Conservation (phyloP, 2,888 invertebrate genomes). For the Carcina quercana region DNA sequence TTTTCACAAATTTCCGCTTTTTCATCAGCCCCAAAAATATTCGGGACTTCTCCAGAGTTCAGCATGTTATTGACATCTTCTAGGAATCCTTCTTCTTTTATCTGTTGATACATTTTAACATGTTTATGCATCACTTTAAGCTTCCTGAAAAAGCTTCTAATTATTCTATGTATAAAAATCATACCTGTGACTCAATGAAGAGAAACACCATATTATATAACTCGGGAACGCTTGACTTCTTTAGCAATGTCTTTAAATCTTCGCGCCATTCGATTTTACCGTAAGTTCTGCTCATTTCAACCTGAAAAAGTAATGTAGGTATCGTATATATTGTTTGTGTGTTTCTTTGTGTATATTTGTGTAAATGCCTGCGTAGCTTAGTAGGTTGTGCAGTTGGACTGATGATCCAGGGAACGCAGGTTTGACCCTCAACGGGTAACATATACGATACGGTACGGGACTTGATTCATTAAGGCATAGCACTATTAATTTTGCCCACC, state of each 20-base stretch:
- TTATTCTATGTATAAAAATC: no score
- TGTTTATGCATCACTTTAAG: background rate
- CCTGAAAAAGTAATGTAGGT: conserved; percentile 71
- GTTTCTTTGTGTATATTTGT: background rate
- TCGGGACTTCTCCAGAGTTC: conserved; percentile 95
- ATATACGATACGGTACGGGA: no score
- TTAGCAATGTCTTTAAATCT: conserved; percentile 88
- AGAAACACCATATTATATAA: conserved; percentile 92
- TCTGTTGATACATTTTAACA: no score
- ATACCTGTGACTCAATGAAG: conserved; percentile 91
- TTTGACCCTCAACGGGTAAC: no score
- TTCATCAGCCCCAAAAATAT: conserved; percentile 89
- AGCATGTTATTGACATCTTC: conserved; percentile 95
- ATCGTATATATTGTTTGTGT: no score
- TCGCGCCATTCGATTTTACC: conserved; percentile 92
- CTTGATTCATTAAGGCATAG: no score
- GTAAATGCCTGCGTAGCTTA: no score
- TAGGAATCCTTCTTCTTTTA: conserved; percentile 93
- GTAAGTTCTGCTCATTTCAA: conserved; percentile 93
- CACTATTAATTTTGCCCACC: no score
- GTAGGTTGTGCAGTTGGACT: no score
- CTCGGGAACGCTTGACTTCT: conserved; percentile 88
- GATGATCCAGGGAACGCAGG: no score
- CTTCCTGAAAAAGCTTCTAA: background rate
- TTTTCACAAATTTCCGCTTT: conserved; percentile 94